Conservation (phyloP, 2,113 vertebrate species). For the Anas platyrhynchos region DNA sequence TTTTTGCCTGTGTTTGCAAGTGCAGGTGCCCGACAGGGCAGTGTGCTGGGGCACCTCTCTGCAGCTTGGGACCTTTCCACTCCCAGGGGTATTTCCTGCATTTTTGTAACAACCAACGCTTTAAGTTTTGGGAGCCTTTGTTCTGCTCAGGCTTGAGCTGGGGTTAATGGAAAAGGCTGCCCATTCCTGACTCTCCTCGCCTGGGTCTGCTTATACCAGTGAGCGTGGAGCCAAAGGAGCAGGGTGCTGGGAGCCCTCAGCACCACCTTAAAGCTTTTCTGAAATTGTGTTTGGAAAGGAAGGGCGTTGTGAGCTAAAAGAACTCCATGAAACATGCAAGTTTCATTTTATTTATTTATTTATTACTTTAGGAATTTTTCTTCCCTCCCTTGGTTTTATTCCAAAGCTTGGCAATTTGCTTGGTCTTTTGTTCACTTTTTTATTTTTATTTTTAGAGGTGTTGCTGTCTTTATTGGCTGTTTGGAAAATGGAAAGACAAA, state of each 20-base stretch:
- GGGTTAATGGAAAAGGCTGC: background rate
- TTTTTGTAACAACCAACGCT: background rate
- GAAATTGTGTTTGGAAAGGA: background rate
- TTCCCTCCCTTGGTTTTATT: background rate
- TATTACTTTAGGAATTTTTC: background rate
- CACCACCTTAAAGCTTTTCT: background rate
- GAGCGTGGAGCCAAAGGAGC: background rate
- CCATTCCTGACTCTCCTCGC: background rate
- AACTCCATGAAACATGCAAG: background rate
- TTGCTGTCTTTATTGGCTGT: background rate
- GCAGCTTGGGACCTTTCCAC: background rate
- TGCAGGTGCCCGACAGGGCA: background rate
- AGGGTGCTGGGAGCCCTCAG: background rate
- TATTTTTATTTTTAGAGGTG: background rate
- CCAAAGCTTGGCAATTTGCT: background rate
- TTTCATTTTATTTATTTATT: background rate
- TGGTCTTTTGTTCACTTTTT: rapidly evolving
- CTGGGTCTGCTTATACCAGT: background rate
- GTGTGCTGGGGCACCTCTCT: background rate
- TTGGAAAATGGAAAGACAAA: background rate
- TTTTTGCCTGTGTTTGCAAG: background rate
- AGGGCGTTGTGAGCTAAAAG: background rate
- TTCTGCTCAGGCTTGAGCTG: background rate
- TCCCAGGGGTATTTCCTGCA: background rate
- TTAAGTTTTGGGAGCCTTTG: background rate